These are phyloP conservation scores for Microcebus tavaratra DNA, from an alignment of 2,113 vertebrate genomes.

Conservation along the genomic window DNA sequence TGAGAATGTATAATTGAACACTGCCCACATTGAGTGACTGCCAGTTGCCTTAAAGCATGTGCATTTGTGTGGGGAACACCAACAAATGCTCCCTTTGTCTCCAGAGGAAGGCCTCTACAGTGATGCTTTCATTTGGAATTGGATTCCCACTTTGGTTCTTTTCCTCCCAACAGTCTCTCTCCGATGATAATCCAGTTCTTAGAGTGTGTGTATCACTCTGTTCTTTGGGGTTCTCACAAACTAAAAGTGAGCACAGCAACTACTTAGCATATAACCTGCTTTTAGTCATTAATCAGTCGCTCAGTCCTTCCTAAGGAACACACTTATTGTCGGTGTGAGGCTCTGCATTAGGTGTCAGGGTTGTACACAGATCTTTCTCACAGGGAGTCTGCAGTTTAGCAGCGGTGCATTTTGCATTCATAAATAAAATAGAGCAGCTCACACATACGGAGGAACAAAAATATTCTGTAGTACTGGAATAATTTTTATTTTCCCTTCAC, in stretches of 20 bases:
- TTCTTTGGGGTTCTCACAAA: conserved; percentile 17
- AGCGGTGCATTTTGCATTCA: neutral
- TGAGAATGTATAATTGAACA: conserved; percentile 61
- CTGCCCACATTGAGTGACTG: conserved; percentile 66
- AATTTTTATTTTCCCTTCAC: neutral
- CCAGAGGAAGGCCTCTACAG: neutral
- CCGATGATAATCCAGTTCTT: conserved; percentile 22
- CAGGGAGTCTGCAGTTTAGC: neutral
- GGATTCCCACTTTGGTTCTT: neutral
- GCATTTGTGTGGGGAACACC: neutral
- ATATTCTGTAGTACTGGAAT: neutral
- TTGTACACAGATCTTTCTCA: neutral
- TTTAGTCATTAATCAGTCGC: neutral
- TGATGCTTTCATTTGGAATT: neutral
- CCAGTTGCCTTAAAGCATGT: conserved; percentile 64
- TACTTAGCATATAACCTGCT: neutral
- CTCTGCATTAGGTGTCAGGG: neutral
- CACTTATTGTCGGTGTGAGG: neutral
- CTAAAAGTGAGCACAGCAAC: neutral
- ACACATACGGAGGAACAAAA: neutral
- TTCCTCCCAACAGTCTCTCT: neutral
- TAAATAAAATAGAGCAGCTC: neutral
- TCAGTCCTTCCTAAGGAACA: neutral
- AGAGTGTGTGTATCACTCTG: neutral
- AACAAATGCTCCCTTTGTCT: conserved; percentile 49